Evolutionary conservation across 2,113 vertebrate genomes (phyloP).

Genomic region (Periophthalmodon schlosseri): DNA sequence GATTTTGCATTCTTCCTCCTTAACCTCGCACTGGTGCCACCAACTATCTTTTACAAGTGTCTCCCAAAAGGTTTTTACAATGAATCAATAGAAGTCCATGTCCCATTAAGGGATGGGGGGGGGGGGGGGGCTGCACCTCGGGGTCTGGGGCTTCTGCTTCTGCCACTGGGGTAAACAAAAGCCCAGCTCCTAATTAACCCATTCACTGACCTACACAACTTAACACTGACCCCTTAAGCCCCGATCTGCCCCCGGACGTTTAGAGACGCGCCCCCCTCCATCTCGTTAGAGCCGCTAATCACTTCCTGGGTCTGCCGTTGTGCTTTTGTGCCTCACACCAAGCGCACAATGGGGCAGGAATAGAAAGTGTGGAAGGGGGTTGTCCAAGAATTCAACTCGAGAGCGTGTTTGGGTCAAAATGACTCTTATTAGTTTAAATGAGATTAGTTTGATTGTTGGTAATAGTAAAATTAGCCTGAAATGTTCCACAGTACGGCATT

Average conservation of each 20-base stretch:
- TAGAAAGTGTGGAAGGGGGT: slow-evolving; percentile 4
- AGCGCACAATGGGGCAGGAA: slow-evolving; percentile 50
- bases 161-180: slow-evolving; percentile 59
- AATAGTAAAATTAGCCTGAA: no score
- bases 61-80: slow-evolving; percentile 32
- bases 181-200: slow-evolving; percentile 70
- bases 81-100: slow-evolving; percentile 51
- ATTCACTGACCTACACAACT: slow-evolving; percentile 66
- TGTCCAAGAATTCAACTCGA: background rate
- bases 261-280: slow-evolving; percentile 35
- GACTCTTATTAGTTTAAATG: background rate
- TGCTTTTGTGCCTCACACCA: slow-evolving; percentile 56
- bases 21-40: background rate
- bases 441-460: no score
- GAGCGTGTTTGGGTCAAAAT: background rate
- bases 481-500: no score
- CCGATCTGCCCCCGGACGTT: slow-evolving; percentile 59
- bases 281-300: slow-evolving; percentile 70
- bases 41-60: slow-evolving; percentile 5
- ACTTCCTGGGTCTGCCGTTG: slow-evolving; percentile 70
- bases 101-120: slow-evolving; percentile 41
- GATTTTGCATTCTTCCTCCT: background rate
- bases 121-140: slow-evolving; percentile 23
- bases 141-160: slow-evolving; percentile 23
- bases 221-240: slow-evolving; percentile 71